A percentile compares a stretch with the other conserved stretches of the same genome.
These are phyloP conservation scores for Corella eumyota DNA, from an alignment of 23 tunicate genomes.

Conservation along the genomic window DNA sequence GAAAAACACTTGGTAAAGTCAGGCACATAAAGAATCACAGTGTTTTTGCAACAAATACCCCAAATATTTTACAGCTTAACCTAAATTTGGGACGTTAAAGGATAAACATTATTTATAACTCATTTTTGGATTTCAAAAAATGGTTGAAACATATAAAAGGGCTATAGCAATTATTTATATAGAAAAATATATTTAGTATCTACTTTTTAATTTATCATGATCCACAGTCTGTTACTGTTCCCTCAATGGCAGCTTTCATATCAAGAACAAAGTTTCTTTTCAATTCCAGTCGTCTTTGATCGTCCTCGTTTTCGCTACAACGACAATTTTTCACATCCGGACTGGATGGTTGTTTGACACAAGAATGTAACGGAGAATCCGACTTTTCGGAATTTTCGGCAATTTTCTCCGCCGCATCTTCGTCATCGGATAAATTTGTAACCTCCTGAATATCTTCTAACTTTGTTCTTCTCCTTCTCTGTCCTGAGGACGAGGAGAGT, in stretches of 20 bases:
- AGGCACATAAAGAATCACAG: too few relatives aligned
- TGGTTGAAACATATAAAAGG: too few relatives aligned
- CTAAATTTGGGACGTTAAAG: too few relatives aligned
- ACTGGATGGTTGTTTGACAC: not conserved
- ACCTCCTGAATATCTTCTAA: constrained; percentile 76
- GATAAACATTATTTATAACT: too few relatives aligned
- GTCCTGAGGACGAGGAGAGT: constrained; percentile 25
- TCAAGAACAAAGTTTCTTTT: constrained; percentile 2
- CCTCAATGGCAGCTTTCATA: constrained; percentile 9
- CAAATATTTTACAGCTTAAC: too few relatives aligned
- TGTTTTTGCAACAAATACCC: too few relatives aligned
- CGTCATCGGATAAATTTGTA: constrained; percentile 14
- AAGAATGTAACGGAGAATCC: constrained; percentile 5
- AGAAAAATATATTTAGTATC: too few relatives aligned
- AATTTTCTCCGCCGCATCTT: not conserved
- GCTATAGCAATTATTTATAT: too few relatives aligned
- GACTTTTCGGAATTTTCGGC: not conserved
- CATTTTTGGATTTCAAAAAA: too few relatives aligned
- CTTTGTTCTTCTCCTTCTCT: constrained; percentile 6
- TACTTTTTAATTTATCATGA: too few relatives aligned
- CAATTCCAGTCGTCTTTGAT: not conserved
- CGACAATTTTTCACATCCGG: not conserved
- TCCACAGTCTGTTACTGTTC: constrained; percentile 1
- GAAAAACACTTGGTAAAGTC: too few relatives aligned
- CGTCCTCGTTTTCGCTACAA: not conserved